Evolutionary conservation across 2,888 invertebrate genomes (phyloP).

Genomic region (Limenitis camilla): DNA sequence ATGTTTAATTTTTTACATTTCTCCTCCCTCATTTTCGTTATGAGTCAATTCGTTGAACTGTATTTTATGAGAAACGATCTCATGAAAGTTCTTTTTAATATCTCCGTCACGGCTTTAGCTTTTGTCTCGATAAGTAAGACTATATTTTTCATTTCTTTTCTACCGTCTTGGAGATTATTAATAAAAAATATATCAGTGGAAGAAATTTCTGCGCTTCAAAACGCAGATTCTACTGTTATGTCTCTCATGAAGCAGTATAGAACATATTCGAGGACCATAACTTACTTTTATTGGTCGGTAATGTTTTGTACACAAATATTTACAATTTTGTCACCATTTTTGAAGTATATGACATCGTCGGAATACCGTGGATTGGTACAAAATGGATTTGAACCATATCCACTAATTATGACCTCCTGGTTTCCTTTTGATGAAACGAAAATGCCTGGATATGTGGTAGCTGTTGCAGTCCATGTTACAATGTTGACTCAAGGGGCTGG

Average conservation of each 20-base stretch:
- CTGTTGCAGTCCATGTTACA: constrained; percentile 35
- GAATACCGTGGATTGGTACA: constrained; percentile 36
- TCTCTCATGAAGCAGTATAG: constrained; percentile 38
- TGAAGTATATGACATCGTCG: constrained; percentile 35
- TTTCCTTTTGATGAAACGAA: constrained; percentile 49
- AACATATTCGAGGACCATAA: constrained; percentile 40
- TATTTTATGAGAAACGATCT: constrained; percentile 38
- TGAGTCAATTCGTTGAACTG: constrained; percentile 38
- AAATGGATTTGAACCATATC: constrained; percentile 38
- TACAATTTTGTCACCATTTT: constrained; percentile 30
- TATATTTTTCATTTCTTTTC: constrained; percentile 31
- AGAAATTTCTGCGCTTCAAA: constrained; percentile 35
- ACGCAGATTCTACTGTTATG: constrained; percentile 24
- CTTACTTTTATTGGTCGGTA: constrained; percentile 42
- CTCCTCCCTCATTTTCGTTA: constrained; percentile 32
- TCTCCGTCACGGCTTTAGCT: constrained; percentile 39
- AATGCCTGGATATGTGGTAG: constrained; percentile 44
- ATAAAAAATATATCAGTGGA: constrained; percentile 33
- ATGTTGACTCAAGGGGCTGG: constrained; percentile 41
- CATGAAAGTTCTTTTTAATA: constrained; percentile 38
- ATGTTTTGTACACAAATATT: constrained; percentile 31
- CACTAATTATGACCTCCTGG: constrained; percentile 51
- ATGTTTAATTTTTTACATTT: constrained; percentile 35
- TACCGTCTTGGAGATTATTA: constrained; percentile 31
- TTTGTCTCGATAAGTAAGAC: constrained; percentile 36